A percentile compares a stretch with the other conserved stretches of the same genome.
Conservation (phyloP, 2,797 vertebrate genomes). For the Hipposideros larvatus region DNA sequence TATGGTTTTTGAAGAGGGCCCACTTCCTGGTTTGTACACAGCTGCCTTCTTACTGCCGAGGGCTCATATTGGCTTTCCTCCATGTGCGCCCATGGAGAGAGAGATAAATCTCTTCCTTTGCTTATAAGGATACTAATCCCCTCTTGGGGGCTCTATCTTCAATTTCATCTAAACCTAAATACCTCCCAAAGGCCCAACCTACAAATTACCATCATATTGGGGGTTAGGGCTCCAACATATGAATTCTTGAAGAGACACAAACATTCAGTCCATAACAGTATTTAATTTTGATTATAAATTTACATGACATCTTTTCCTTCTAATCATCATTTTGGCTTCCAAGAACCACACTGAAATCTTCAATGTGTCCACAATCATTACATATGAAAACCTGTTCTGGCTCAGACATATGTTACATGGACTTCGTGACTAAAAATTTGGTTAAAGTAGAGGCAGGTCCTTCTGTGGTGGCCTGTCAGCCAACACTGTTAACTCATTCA, state of each 20-base stretch:
- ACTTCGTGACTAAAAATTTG: constrained; percentile 29
- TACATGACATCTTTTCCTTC: not conserved
- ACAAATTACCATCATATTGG: not conserved
- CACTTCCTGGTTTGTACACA: not conserved
- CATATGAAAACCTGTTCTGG: not conserved
- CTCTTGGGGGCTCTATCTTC: not conserved
- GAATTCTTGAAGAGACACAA: not conserved
- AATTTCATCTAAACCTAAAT: not conserved
- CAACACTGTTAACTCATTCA: not conserved
- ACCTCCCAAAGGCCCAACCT: not conserved
- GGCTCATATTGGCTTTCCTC: not conserved
- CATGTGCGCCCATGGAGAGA: not conserved
- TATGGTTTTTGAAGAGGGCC: not conserved
- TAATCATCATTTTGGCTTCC: not conserved
- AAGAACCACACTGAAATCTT: not conserved
- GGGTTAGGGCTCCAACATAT: not conserved
- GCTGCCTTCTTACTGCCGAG: not conserved
- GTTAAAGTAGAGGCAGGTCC: not conserved
- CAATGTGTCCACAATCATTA: not conserved
- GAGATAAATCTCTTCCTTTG: not conserved
- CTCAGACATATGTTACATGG: not conserved
- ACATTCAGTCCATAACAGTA: not conserved
- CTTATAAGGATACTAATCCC: not conserved
- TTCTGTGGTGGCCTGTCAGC: not conserved
- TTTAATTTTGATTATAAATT: constrained; percentile 9